A percentile compares a stretch with the other conserved stretches of the same genome.
Conservation (phyloP, 2,797 vertebrate species). For the Okamejei kenojei region DNA sequence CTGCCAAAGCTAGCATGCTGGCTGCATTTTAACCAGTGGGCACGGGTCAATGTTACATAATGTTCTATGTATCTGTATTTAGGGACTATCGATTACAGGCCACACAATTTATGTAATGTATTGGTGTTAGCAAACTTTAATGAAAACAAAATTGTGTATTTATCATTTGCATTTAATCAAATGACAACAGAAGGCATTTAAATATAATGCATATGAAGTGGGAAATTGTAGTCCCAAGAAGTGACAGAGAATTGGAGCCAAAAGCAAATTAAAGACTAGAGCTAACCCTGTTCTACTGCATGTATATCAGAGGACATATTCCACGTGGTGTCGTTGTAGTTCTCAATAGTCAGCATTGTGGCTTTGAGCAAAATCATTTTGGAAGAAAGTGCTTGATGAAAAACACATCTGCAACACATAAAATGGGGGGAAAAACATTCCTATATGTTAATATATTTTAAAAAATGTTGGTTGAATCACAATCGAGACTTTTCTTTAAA, state of each 20-base stretch:
- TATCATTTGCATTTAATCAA: neutral
- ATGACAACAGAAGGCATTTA: neutral
- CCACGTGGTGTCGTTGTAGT: neutral
- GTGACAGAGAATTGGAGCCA: neutral
- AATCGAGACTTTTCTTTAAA: neutral
- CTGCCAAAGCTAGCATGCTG: too few relatives aligned
- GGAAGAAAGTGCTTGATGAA: constrained; percentile 25
- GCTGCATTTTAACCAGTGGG: too few relatives aligned
- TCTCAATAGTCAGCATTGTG: neutral
- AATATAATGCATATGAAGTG: neutral
- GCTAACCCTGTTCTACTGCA: neutral
- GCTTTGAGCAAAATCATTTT: neutral
- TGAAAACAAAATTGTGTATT: neutral
- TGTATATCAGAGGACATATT: neutral
- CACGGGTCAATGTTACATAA: too few relatives aligned
- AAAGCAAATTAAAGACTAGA: neutral
- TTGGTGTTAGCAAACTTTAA: neutral
- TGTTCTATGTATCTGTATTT: too few relatives aligned
- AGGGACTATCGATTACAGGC: too few relatives aligned
- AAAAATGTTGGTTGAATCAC: too few relatives aligned
- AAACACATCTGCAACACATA: constrained; percentile 8
- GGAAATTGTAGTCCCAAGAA: neutral
- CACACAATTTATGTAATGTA: neutral
- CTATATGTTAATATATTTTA: neutral
- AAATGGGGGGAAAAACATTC: neutral